phyloP scores from a whole-genome alignment of 2,113 vertebrate species.

The Herpailurus yagouaroundi region DNA sequence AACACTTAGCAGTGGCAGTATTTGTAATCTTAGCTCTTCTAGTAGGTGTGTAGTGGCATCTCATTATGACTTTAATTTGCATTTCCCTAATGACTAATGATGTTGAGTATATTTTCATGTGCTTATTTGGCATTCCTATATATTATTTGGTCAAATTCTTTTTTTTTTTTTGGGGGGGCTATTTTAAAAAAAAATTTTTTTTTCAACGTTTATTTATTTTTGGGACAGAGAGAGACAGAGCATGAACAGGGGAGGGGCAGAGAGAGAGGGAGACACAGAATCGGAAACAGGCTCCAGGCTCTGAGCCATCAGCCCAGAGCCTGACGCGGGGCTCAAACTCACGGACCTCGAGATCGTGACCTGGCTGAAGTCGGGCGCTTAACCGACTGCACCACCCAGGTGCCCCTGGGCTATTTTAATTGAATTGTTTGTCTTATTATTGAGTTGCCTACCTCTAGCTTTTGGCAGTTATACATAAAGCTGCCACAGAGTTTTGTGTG shows the following conservation, averaged over 20 bases:
- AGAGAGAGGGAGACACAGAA: no score
- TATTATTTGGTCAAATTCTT: background rate
- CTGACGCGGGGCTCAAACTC: no score
- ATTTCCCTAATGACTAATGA: background rate
- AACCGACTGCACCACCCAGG: no score
- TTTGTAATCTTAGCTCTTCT: background rate
- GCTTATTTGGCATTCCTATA: background rate
- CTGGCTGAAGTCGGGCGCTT: no score
- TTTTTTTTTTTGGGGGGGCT: background rate
- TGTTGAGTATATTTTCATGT: background rate
- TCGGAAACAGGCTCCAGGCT: no score
- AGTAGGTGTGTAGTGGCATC: background rate
- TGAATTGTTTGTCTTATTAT: background rate
- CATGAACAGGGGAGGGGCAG: no score
- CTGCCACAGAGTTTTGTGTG: background rate
- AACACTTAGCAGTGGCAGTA: background rate
- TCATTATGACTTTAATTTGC: background rate
- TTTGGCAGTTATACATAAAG: slow-evolving; percentile 16
- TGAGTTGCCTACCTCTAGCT: background rate
- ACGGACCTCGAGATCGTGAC: no score
- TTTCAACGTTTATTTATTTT: no score
- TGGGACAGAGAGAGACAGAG: no score
- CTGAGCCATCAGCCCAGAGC: no score
- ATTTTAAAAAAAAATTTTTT: no score
- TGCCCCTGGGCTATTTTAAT: background rate